Evolutionary conservation across 1,140 invertebrate species (phyloP), one percentile per base, ranked within the genome.

Genomic region (Hylaeus anthracinus): DNA sequence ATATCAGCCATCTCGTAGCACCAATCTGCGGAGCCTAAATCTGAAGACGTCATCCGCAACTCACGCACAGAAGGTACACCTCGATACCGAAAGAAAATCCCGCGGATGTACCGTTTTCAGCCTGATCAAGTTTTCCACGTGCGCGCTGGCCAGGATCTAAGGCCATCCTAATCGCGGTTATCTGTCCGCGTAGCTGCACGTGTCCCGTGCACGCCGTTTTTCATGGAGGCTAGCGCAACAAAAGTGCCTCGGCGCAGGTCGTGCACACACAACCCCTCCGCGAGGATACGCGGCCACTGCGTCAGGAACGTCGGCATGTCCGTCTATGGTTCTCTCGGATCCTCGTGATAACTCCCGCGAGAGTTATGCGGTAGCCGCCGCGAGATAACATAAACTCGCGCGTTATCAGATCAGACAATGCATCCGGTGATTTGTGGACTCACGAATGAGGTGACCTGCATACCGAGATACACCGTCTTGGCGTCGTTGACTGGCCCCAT

Each of bases 371-470:
- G 83, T 88, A 88, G 81, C 81, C 76, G 76, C 45, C 74, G 61
- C 71, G 63, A 88, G 86, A 88, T 88, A 88, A 82, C 84, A 76
- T 84, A 86, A 88, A 88, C 72, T 84, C 72, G 78, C 48, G 72
- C 63, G 70, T 79, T 85, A 86, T 88, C 86, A 82, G 87, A 88
- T 88, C 65, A 56, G 63, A 82, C 72, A 85, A 86, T 77, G 78
- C 75, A 75, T 85, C 80, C 67, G 72, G 66, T 77, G 76, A 88
- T 88, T 85, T 78, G 79, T 83, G 72, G 70, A 79, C 79, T 84
- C 56, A 77, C 76, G 72, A 85, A 87, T 79, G 79, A 69, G 79
- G 82, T 85, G 85, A 88, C 86, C 86, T 79, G 82, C 86, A 87
- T 88, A 85, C 72, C 76, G 81, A 86, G 73, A 86, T 86, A 86